Percentiles rank a stretch among this genome's conserved stretches.
phyloP scores from a whole-genome alignment of 2,888 invertebrate genomes.

The Leucophora obtusa region DNA sequence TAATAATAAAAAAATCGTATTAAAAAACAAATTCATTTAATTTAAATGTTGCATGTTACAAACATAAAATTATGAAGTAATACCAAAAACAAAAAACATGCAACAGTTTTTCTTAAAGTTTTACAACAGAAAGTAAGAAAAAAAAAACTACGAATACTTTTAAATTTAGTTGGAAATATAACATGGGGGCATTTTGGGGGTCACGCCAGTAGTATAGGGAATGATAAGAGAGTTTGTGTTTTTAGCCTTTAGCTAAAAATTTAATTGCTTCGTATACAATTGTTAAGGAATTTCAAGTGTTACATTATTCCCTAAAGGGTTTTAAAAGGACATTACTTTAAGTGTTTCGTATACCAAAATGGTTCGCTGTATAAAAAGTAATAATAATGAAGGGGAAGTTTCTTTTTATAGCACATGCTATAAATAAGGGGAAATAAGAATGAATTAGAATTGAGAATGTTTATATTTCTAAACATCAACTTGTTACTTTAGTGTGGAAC shows the following conservation, averaged over 20 bases:
- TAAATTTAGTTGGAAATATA: conserved; percentile 48
- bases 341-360: conserved; percentile 53
- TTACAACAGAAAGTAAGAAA: conserved; percentile 30
- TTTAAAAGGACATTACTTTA: conserved; percentile 61
- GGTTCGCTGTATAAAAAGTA: conserved; percentile 21
- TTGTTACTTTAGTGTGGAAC: conserved; percentile 2
- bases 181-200: not conserved
- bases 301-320: conserved; percentile 63
- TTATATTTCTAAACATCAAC: not conserved
- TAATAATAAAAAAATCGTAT: not conserved
- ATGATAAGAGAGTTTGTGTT: conserved; percentile 21
- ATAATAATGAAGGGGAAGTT: conserved; percentile 36
- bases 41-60: conserved; percentile 62
- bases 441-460: not conserved
- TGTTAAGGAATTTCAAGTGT: conserved; percentile 63
- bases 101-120: conserved; percentile 63
- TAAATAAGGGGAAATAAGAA: conserved; percentile 47
- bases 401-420: not conserved
- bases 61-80: conserved; percentile 47
- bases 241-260: conserved; percentile 54
- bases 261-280: conserved; percentile 63
- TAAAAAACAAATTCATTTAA: conserved; percentile 56
- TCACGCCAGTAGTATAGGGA: not conserved
- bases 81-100: conserved; percentile 50
- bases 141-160: conserved; percentile 55